Base-by-base conservation (phyloP, 2,113 vertebrate species). In the Ancistrus triradiatus region DNA sequence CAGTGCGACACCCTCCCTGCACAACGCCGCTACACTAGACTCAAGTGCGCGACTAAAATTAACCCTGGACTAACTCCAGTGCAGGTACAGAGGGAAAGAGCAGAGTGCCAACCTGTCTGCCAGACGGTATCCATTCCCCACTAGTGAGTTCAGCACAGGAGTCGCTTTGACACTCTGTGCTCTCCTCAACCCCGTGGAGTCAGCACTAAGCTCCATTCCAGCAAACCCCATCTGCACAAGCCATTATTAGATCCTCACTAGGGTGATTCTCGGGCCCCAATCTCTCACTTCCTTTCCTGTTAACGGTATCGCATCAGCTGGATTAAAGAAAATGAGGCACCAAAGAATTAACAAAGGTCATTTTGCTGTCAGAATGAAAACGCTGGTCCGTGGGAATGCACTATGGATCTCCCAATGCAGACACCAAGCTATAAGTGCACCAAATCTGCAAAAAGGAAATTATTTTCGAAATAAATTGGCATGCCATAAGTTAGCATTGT, bases 1-100 rank as follows among this genome's bases (percentile, higher is more conserved):
- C 84, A 83, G 75, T 48, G 72, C 84, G 83, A 85, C 86, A 80
- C 43, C 74, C 77, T 73, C 81, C 75, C 78, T 79, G 80, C 35
- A n/a, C n/a, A n/a, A n/a, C n/a, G n/a, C n/a, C n/a, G n/a, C n/a
- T n/a, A 59, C 86, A 87, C 73, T 66, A 80, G 80, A 83, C 82
- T 85, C 80, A 68, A 78, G 80, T 81, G 84, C 78, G 80, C 78
- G 72, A 76, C 88, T 88, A 89, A 88, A 89, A 90, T 90, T 90
- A 90, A 88, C 86, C 87, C 84, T 88, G 87, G 88, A 83, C 69
- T 31, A 61, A 77, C 80, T 87, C 87, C 87, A 89, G 83, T 72
- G 72, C 80, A 88, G 87, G 87, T 90, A 89, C 77, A 66, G 77
- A 74, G 74, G 72, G 69, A 78, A 75, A 81, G 78, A 75, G 69